Percentiles rank a stretch among this genome's conserved stretches.
These are phyloP conservation scores for Scatophagus argus DNA, from an alignment of 2,113 vertebrate species.

Conservation along the genomic window DNA sequence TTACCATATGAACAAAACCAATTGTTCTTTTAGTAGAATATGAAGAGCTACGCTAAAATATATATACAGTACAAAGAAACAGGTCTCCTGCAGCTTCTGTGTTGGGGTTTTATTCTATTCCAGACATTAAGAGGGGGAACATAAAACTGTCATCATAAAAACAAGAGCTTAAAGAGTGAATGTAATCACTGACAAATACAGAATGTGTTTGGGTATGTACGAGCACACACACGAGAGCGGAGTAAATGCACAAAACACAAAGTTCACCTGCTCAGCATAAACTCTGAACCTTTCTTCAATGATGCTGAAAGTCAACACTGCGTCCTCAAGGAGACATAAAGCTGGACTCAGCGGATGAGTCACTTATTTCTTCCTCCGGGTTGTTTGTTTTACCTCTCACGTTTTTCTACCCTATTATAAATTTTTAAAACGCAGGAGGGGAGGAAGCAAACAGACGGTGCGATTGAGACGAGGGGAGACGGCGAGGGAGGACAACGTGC, in stretches of 20 bases:
- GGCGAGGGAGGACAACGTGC: neutral
- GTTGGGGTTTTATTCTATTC: neutral
- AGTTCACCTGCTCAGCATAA: constrained; percentile 22
- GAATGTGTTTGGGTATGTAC: neutral
- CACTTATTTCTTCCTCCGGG: neutral
- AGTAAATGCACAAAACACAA: neutral
- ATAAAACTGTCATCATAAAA: neutral
- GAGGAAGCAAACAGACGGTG: neutral
- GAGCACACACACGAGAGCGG: neutral
- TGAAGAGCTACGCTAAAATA: neutral
- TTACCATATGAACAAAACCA: too few relatives aligned
- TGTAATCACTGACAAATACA: neutral
- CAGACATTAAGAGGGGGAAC: neutral
- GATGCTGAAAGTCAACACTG: constrained; percentile 7
- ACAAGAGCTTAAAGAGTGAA: neutral
- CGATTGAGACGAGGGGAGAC: too few relatives aligned
- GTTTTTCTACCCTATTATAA: neutral
- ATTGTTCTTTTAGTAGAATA: neutral
- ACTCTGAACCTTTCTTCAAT: neutral
- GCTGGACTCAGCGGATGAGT: neutral
- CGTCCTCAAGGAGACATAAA: neutral
- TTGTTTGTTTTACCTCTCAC: neutral
- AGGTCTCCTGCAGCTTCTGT: neutral
- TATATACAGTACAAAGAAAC: neutral
- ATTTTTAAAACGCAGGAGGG: neutral